Evolutionary conservation across 2,113 vertebrate genomes (phyloP), one percentile per base, ranked within the genome.

Genomic region (Menura novaehollandiae): DNA sequence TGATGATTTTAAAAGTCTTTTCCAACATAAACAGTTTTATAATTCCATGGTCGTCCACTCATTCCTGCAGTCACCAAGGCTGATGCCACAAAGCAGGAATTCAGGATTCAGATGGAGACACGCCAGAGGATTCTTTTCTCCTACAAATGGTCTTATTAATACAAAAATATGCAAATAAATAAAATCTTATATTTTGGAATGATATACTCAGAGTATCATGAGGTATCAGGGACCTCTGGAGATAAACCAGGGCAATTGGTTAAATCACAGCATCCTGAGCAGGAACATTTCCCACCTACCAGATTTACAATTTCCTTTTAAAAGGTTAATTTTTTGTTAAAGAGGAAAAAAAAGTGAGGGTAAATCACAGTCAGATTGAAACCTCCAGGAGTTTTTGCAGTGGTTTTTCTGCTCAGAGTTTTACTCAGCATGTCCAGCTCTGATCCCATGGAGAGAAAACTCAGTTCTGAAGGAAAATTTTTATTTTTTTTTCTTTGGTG

Each of bases 221-320:
- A 80, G 46, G 27, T 32, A 24, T 20, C 1, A 1, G 53, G 27
- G 32, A 30, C 27, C 27, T 66, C 28, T 58, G 58, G 59, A 33
- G 35, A 44, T 47, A 37, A 78, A 53, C 5, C 6, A 55, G 59
- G 0, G 2, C 23, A 46, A 55, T 9, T 0, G 4, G 13, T 39
- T 46, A 35, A 64, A 63, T 62, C 37, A 28, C 27, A 30, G 44
- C 49, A 33, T 28, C 80, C 27, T 17, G 21, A 46, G 49, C 9
- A 13, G 9, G 27, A n/a, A 7, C 7, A 14, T 21, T 64, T 43
- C 27, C 35, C 5, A 0, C 13, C 44, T 30, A 3, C 30, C 13
- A 46, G n/a, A 76, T 47, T 72, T 46, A 33, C 22, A n/a, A 14
- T 9, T 32, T n/a, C 22, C 9, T 23, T 26, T 13, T 52, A 22